Conservation (phyloP, 2,797 vertebrate genomes). For the Echiichthys vipera region DNA sequence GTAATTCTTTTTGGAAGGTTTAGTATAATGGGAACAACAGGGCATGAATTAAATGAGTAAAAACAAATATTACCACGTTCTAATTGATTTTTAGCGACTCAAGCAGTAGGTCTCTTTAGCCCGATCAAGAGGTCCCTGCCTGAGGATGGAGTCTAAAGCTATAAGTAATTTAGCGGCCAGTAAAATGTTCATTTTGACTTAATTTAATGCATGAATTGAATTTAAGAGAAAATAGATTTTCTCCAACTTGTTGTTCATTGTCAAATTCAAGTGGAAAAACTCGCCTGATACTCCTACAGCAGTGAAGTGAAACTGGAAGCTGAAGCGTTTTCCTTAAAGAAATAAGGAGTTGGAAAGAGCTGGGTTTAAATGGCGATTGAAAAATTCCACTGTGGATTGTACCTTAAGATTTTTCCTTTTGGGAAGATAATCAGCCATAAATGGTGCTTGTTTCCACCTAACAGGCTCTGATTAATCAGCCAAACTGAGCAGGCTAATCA, state of each 20-base stretch:
- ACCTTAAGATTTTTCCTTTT: constrained; percentile 58
- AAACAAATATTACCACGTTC: neutral
- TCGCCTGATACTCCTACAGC: neutral
- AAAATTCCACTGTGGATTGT: constrained; percentile 63
- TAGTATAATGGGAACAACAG: neutral
- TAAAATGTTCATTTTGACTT: neutral
- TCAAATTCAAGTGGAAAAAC: constrained; percentile 2
- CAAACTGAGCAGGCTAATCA: constrained; percentile 77
- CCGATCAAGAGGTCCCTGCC: neutral
- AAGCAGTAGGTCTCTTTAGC: too few species aligned
- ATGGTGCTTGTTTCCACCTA: constrained; percentile 70
- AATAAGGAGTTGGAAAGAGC: constrained; percentile 41
- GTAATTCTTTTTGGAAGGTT: neutral
- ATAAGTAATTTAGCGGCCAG: neutral
- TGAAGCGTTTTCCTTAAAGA: constrained; percentile 36
- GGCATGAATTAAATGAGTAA: neutral
- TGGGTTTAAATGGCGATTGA: constrained; percentile 41
- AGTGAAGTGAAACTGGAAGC: constrained; percentile 25
- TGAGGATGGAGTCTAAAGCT: neutral
- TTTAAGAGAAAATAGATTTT: too few species aligned
- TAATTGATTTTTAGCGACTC: neutral
- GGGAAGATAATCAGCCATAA: constrained; percentile 79
- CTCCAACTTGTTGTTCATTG: neutral
- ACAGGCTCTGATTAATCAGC: constrained; percentile 79
- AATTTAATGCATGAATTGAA: neutral